Percentiles rank a stretch among this genome's conserved stretches.
phyloP scores from a whole-genome alignment of 1,140 invertebrate species.

The Trinorchestia longiramus region DNA sequence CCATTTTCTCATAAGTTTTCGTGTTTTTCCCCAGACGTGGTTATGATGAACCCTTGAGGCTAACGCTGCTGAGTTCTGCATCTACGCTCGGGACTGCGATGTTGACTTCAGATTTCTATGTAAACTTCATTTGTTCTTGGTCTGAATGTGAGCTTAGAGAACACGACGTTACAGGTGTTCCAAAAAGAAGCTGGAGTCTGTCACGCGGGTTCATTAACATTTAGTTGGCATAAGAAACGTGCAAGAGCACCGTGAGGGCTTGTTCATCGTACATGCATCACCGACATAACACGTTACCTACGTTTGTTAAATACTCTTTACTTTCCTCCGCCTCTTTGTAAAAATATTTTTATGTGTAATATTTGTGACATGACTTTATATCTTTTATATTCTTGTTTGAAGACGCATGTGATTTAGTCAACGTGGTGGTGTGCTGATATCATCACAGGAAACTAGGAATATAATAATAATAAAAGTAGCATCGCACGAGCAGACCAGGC shows the following conservation, averaged over 20 bases:
- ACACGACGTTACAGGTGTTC: neutral
- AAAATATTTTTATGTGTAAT: neutral
- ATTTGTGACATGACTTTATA: neutral
- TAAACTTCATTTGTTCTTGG: neutral
- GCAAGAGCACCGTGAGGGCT: neutral
- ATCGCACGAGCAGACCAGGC: no score
- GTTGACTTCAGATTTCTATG: neutral
- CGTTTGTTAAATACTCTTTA: neutral
- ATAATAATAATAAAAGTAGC: no score
- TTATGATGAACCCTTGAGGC: neutral
- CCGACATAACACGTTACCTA: neutral
- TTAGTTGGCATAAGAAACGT: neutral
- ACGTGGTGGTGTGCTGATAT: neutral
- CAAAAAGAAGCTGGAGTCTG: neutral
- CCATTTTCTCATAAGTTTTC: neutral
- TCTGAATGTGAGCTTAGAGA: neutral
- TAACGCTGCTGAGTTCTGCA: neutral
- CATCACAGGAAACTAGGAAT: neutral
- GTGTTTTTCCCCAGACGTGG: neutral
- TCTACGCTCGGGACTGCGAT: neutral
- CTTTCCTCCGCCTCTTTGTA: neutral
- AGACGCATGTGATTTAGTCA: neutral
- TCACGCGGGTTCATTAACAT: neutral
- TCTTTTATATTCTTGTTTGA: neutral
- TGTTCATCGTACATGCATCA: neutral